Conservation (phyloP, 1,140 invertebrate species). For the Gonioctena quinquepunctata region DNA sequence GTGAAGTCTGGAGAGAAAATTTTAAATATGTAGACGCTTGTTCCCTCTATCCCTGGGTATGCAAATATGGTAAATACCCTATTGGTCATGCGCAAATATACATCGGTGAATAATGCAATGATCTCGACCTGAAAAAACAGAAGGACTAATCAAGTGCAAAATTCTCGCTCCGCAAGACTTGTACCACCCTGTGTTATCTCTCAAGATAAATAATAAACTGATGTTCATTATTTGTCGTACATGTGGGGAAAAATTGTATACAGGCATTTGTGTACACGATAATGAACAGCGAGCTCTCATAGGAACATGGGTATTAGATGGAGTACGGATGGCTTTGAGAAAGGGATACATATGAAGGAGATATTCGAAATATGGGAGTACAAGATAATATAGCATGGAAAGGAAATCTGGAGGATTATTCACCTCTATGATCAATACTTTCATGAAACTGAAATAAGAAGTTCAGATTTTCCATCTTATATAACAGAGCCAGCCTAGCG, state of each 20-base stretch:
- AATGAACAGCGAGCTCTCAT: conserved; percentile 44
- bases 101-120: conserved; percentile 16
- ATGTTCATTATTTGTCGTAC: conserved; percentile 47
- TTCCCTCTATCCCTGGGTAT: conserved; percentile 50
- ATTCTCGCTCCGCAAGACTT: conserved; percentile 46
- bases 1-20: conserved; percentile 44
- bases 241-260: conserved; percentile 38
- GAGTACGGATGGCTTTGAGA: conserved; percentile 48
- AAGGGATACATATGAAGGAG: conserved; percentile 28
- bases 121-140: conserved; percentile 20
- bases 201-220: conserved; percentile 40
- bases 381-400: no score
- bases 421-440: conserved; percentile 41
- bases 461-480: conserved; percentile 44
- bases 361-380: no score
- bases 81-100: conserved; percentile 47
- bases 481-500: conserved; percentile 38
- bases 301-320: conserved; percentile 53
- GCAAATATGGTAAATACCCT: conserved; percentile 48
- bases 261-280: conserved; percentile 39
- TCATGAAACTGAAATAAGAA: neutral
- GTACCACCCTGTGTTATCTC: conserved; percentile 48
- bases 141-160: conserved; percentile 43
- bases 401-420: conserved; percentile 41
- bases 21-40: conserved; percentile 51